phyloP scores from a whole-genome alignment of 2,797 vertebrate species.

The Oreochromis mossambicus region DNA sequence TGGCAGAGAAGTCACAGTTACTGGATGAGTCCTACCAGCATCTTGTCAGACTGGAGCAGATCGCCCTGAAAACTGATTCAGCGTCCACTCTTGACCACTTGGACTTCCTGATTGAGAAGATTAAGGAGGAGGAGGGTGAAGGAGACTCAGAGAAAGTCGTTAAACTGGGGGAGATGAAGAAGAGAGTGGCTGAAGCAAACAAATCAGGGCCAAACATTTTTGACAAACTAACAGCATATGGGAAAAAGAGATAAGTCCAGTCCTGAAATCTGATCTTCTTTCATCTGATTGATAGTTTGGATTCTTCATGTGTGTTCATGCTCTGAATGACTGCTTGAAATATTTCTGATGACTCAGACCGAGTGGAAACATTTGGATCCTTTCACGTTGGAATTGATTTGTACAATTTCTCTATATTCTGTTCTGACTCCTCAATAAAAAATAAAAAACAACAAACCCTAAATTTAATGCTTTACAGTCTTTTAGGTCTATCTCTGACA shows the following conservation, averaged over 20 bases:
- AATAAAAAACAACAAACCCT: fast-evolving
- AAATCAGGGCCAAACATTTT: neutral
- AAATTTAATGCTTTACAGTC: neutral
- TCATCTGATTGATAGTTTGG: neutral
- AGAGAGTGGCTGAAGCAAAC: neutral
- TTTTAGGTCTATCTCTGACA: neutral
- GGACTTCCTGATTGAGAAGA: neutral
- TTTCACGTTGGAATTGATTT: neutral
- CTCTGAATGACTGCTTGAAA: neutral
- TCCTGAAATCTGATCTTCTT: neutral
- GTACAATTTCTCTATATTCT: neutral
- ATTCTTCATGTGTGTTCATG: neutral
- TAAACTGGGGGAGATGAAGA: neutral
- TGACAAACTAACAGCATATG: neutral
- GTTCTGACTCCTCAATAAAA: neutral
- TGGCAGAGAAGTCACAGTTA: neutral
- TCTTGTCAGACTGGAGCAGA: neutral
- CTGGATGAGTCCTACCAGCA: neutral
- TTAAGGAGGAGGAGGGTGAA: neutral
- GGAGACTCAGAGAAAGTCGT: neutral
- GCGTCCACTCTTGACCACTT: neutral
- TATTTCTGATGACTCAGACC: neutral
- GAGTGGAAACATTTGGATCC: neutral
- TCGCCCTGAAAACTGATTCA: neutral
- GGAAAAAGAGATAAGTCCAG: neutral